Conservation (phyloP, 2,113 vertebrate species). For the Lates calcarifer region DNA sequence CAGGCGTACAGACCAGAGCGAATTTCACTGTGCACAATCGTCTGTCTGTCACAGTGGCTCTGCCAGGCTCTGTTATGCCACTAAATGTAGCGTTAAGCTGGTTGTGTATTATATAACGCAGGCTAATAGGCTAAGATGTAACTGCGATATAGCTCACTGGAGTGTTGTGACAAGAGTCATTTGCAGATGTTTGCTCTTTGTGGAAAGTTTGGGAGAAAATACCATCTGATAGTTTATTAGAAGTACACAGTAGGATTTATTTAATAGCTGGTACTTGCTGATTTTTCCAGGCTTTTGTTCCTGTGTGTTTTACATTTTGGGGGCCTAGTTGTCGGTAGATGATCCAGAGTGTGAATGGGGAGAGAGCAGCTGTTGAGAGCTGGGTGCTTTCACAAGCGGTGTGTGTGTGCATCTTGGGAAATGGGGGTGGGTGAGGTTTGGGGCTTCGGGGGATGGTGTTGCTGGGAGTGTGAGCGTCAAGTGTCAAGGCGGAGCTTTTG, state of each 20-base stretch:
- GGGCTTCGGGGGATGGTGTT: conserved; percentile 24
- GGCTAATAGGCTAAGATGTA: conserved; percentile 46
- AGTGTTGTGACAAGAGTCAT: conserved; percentile 41
- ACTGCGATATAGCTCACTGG: conserved; percentile 25
- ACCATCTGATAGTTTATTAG: not conserved
- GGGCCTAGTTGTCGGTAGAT: conserved; percentile 15
- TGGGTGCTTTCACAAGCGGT: conserved; percentile 22
- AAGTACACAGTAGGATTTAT: not conserved
- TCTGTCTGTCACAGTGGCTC: conserved; percentile 27
- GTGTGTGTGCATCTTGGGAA: conserved; percentile 52
- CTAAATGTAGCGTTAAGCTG: conserved; percentile 59
- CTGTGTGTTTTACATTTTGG: conserved; percentile 26
- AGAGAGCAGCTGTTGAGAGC: conserved; percentile 60
- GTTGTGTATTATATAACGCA: conserved; percentile 53
- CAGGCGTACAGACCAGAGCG: not conserved
- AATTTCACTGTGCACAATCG: conserved; percentile 16
- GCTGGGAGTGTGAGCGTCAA: conserved; percentile 31
- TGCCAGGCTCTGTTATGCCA: conserved; percentile 33
- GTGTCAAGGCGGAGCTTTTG: conserved; percentile 45
- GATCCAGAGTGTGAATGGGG: conserved; percentile 33
- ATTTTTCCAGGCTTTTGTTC: conserved; percentile 27
- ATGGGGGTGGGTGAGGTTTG: conserved; percentile 37
- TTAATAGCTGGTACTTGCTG: not conserved
- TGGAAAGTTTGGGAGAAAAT: not conserved
- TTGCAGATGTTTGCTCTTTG: conserved; percentile 15